Evolutionary conservation across 92 coral and sea anemone species (phyloP).

Genomic region (Bergia puertoricense): DNA sequence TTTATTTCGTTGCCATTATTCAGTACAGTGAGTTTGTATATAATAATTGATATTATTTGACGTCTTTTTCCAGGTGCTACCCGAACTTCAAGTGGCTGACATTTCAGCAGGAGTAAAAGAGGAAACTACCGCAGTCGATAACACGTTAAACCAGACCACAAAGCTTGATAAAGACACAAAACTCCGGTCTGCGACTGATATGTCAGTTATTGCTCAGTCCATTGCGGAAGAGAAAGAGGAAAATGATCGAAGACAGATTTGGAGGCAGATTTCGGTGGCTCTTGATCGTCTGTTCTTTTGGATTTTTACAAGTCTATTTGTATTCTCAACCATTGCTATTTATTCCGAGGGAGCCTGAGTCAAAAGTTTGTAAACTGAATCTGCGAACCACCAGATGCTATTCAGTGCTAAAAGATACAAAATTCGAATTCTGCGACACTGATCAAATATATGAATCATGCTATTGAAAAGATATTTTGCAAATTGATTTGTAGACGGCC

Average conservation of each 20-base stretch:
- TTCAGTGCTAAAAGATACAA: no score
- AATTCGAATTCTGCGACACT: no score
- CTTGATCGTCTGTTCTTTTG: slow-evolving; percentile 79
- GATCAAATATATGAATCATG: no score
- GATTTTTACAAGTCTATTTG: slow-evolving; percentile 52
- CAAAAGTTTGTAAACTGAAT: not conserved
- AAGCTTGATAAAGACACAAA: not conserved
- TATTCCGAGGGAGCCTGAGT: slow-evolving; percentile 36
- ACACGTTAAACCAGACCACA: not conserved
- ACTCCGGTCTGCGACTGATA: not conserved
- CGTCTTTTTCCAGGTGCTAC: not conserved
- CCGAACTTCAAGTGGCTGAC: not conserved
- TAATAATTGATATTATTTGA: not conserved
- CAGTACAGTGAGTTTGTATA: not conserved
- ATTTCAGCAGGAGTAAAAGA: not conserved
- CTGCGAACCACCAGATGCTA: no score
- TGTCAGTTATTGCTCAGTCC: slow-evolving; percentile 24
- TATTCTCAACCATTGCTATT: slow-evolving; percentile 40
- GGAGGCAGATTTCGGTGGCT: slow-evolving; percentile 67
- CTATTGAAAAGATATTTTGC: no score
- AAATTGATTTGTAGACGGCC: no score
- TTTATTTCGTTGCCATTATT: no score
- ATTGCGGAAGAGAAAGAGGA: slow-evolving; percentile 25
- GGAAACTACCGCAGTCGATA: not conserved
- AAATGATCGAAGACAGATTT: slow-evolving; percentile 45